Conservation (phyloP, 2,888 invertebrate species). For the Diogma glabrata region DNA sequence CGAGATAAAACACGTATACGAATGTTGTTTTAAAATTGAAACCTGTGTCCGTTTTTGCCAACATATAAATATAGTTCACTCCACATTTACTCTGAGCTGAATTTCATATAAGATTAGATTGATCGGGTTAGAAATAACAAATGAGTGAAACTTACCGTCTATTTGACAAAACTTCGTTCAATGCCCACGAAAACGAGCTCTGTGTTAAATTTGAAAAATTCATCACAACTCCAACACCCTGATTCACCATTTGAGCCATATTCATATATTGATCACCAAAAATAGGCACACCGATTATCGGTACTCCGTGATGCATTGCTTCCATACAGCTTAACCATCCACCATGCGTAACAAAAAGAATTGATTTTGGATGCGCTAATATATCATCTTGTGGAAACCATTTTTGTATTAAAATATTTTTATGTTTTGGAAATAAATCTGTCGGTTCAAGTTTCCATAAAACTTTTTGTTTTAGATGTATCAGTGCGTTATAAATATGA, state of each 20-base stretch:
- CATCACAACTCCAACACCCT: slow-evolving; percentile 22
- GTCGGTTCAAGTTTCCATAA: slow-evolving; percentile 14
- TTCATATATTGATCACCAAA: slow-evolving; percentile 30
- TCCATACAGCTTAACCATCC: slow-evolving; percentile 40
- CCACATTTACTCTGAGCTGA: too few relatives aligned
- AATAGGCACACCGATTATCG: slow-evolving; percentile 35
- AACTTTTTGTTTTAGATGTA: slow-evolving; percentile 15
- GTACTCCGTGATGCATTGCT: slow-evolving; percentile 35
- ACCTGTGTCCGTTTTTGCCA: too few relatives aligned
- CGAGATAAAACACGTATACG: too few relatives aligned
- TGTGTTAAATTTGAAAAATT: slow-evolving; percentile 22
- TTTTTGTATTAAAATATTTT: slow-evolving; percentile 28
- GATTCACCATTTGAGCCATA: slow-evolving; percentile 20
- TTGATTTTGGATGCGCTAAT: slow-evolving; percentile 37
- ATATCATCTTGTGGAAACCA: slow-evolving; percentile 36
- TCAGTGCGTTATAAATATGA: slow-evolving; percentile 12
- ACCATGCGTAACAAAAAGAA: slow-evolving; percentile 42
- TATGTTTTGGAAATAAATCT: slow-evolving; percentile 11
- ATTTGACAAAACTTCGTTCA: slow-evolving; percentile 22
- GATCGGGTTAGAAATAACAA: too few relatives aligned
- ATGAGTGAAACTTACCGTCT: too few relatives aligned
- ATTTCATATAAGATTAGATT: too few relatives aligned
- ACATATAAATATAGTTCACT: too few relatives aligned
- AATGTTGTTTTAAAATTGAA: too few relatives aligned
- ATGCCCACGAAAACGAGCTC: slow-evolving; percentile 17